A percentile compares a stretch with the other conserved stretches of the same genome.
phyloP scores from a whole-genome alignment of 2,888 invertebrate species.

The Lamproptera curius region DNA sequence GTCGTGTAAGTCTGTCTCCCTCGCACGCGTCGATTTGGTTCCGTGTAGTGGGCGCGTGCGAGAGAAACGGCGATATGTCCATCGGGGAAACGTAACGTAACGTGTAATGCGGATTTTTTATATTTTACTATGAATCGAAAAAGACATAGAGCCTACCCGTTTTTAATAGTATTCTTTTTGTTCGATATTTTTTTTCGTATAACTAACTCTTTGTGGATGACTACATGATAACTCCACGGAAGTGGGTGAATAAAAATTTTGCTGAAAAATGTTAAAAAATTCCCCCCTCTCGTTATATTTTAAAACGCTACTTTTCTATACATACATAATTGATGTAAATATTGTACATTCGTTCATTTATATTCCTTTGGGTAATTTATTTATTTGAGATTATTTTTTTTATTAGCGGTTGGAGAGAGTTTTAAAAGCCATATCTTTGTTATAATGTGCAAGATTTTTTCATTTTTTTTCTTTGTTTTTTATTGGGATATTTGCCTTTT shows the following conservation, averaged over 20 bases:
- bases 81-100: slow-evolving; percentile 69
- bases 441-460: slow-evolving; percentile 51
- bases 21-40: slow-evolving; percentile 36
- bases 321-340: slow-evolving; percentile 74
- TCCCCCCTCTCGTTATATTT: slow-evolving; percentile 51
- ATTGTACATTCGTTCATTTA: slow-evolving; percentile 69
- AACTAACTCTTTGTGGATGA: slow-evolving; percentile 58
- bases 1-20: slow-evolving; percentile 51
- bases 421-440: slow-evolving; percentile 64
- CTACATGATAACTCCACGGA: no score
- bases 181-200: no score
- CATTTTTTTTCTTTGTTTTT: no score
- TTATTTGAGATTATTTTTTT: slow-evolving; percentile 66
- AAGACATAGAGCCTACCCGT: slow-evolving; percentile 66
- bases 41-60: slow-evolving; percentile 34
- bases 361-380: slow-evolving; percentile 58
- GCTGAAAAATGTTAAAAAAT: slow-evolving; percentile 34
- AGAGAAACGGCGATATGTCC: slow-evolving; percentile 57
- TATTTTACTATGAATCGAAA: slow-evolving; percentile 75
- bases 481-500: slow-evolving; percentile 35
- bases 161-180: slow-evolving; percentile 49
- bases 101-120: slow-evolving; percentile 69
- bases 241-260: no score
- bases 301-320: slow-evolving; percentile 56
- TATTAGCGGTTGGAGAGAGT: slow-evolving; percentile 53